phyloP scores from a whole-genome alignment of 1,140 invertebrate genomes.

The Plectrocnemia conspersa region DNA sequence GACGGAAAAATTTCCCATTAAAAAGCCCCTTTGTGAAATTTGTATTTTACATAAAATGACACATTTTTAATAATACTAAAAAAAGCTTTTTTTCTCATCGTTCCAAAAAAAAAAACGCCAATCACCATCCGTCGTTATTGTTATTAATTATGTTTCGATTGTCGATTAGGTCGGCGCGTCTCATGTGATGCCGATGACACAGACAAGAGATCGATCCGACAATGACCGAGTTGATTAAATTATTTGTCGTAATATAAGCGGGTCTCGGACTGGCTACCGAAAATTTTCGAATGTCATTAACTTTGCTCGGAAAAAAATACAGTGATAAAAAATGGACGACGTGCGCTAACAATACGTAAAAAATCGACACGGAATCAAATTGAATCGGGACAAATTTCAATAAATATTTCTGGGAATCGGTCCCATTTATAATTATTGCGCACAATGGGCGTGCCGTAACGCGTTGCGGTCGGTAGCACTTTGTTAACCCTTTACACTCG shows the following conservation, averaged over 20 bases:
- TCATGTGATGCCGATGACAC: no score
- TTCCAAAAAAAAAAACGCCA: no score
- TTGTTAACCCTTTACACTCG: slow-evolving; percentile 1
- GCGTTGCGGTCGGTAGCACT: neutral
- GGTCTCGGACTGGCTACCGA: slow-evolving; percentile 1
- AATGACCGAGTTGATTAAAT: no score
- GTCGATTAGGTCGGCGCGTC: no score
- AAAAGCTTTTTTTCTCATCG: no score
- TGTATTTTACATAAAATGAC: no score
- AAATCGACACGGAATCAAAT: neutral
- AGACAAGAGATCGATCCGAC: no score
- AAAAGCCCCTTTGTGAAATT: no score
- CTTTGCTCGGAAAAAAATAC: neutral
- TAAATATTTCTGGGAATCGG: slow-evolving; percentile 3
- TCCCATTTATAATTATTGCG: slow-evolving; percentile 7
- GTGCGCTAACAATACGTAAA: neutral
- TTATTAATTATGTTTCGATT: no score
- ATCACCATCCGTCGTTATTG: no score
- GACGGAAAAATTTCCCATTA: no score
- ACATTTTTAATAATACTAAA: no score
- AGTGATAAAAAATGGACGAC: neutral
- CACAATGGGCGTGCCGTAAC: neutral
- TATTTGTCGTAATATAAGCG: neutral
- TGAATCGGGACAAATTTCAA: slow-evolving; percentile 1
- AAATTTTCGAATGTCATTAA: neutral